Evolutionary conservation across 2,113 vertebrate species (phyloP).

Genomic region (Lethenteron camtschaticum): DNA sequence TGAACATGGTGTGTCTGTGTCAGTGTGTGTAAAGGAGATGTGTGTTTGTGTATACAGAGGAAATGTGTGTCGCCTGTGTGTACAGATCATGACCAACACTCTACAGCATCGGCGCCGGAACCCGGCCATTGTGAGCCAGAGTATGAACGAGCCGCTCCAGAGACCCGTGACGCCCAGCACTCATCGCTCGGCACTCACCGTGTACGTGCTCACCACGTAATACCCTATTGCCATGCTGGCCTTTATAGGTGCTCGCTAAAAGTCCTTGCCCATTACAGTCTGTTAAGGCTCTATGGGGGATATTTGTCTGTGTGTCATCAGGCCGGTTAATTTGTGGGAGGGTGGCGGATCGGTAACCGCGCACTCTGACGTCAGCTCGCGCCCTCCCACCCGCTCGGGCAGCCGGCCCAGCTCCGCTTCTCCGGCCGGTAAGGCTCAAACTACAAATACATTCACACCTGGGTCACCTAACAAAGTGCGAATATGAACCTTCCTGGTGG

Average conservation of each 20-base stretch:
- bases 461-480: background rate
- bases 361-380: slow-evolving; percentile 13
- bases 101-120: slow-evolving; percentile 38
- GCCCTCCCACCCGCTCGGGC: slow-evolving; percentile 19
- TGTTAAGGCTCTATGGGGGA: background rate
- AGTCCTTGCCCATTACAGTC: background rate
- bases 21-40: no score
- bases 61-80: no score
- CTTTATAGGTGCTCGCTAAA: background rate
- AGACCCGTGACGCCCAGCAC: slow-evolving; percentile 55
- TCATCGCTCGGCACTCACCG: slow-evolving; percentile 22
- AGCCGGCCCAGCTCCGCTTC: slow-evolving; percentile 22
- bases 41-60: no score
- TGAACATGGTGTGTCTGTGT: no score
- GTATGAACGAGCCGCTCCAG: slow-evolving; percentile 47
- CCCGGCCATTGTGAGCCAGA: slow-evolving; percentile 17
- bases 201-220: slow-evolving; percentile 25
- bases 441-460: background rate
- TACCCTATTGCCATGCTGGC: background rate
- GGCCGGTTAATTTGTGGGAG: slow-evolving; percentile 17
- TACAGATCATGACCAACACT: slow-evolving; percentile 78
- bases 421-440: slow-evolving; percentile 24
- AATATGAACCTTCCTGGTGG: background rate
- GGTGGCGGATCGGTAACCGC: slow-evolving; percentile 17
- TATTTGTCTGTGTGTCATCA: slow-evolving; percentile 11